phyloP scores from a whole-genome alignment of 1,140 invertebrate species.

The Drosophila sucinea region DNA sequence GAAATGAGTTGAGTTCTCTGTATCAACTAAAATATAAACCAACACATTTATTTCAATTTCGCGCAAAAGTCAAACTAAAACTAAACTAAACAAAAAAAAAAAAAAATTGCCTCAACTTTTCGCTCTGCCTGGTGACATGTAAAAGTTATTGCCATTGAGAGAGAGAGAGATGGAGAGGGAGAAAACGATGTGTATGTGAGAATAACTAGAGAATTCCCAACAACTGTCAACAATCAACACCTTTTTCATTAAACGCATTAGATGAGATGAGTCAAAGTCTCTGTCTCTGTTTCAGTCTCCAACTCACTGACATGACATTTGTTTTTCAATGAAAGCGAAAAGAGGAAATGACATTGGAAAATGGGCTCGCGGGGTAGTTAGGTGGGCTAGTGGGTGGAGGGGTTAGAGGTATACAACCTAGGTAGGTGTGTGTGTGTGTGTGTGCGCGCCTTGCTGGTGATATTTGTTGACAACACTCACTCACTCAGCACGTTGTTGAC shows the following conservation, averaged over 20 bases:
- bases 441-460: constrained; percentile 1
- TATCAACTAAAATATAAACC: constrained; percentile 24
- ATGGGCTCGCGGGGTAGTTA: neutral
- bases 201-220: constrained; percentile 21
- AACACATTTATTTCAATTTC: constrained; percentile 62
- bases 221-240: constrained; percentile 78
- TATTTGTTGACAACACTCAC: constrained; percentile 22
- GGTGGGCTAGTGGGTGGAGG: neutral
- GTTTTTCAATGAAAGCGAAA: constrained; percentile 78
- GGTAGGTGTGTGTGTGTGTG: constrained; percentile 1
- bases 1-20: constrained; percentile 2
- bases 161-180: neutral
- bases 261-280: constrained; percentile 63
- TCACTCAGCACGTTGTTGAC: constrained; percentile 61
- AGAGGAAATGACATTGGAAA: constrained; percentile 67
- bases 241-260: constrained; percentile 82
- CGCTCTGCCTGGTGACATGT: constrained; percentile 45
- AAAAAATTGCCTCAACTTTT: constrained; percentile 37
- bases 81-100: constrained; percentile 53
- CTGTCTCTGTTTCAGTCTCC: constrained; percentile 16
- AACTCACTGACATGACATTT: constrained; percentile 63
- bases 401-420: neutral
- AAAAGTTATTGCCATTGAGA: constrained; percentile 33
- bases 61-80: constrained; percentile 59
- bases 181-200: neutral